These are phyloP conservation scores for Calyptomena viridis DNA, from an alignment of 2,113 vertebrate species.

Conservation along the genomic window DNA sequence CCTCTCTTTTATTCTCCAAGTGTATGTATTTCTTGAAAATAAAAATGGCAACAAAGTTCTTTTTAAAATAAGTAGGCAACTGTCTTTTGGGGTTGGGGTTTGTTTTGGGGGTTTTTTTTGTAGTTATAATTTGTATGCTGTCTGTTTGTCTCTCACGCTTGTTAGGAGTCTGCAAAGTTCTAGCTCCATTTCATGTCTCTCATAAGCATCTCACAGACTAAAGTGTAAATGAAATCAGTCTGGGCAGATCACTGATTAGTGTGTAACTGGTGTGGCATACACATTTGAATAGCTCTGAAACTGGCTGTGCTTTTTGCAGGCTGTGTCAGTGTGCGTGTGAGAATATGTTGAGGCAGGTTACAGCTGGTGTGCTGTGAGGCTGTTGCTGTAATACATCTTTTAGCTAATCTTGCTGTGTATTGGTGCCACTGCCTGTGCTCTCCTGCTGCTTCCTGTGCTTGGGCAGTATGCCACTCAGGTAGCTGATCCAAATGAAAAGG, in stretches of 20 bases:
- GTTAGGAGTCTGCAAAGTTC: background rate
- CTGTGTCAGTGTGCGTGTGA: background rate
- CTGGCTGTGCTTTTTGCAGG: background rate
- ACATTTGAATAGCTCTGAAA: background rate
- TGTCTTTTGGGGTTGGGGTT: background rate
- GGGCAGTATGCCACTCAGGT: background rate
- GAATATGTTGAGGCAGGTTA: background rate
- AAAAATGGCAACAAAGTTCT: background rate
- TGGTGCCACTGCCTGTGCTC: background rate
- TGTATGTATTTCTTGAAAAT: background rate
- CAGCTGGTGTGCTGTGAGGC: background rate
- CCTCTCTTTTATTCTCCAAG: background rate
- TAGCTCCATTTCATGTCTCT: rapidly evolving
- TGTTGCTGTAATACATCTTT: background rate
- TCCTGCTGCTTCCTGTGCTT: background rate
- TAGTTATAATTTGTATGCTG: background rate
- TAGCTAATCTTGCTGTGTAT: background rate
- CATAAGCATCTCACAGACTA: background rate
- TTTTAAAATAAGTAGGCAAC: background rate
- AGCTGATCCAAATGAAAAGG: background rate
- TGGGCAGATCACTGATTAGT: background rate
- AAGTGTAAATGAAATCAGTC: background rate
- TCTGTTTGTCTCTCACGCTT: background rate
- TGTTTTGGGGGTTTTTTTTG: background rate
- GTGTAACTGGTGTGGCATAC: rapidly evolving